Percentiles rank a stretch among this genome's conserved stretches.
Evolutionary conservation across 2,797 vertebrate genomes (phyloP).

Genomic region (Sebastes taczanowskii): DNA sequence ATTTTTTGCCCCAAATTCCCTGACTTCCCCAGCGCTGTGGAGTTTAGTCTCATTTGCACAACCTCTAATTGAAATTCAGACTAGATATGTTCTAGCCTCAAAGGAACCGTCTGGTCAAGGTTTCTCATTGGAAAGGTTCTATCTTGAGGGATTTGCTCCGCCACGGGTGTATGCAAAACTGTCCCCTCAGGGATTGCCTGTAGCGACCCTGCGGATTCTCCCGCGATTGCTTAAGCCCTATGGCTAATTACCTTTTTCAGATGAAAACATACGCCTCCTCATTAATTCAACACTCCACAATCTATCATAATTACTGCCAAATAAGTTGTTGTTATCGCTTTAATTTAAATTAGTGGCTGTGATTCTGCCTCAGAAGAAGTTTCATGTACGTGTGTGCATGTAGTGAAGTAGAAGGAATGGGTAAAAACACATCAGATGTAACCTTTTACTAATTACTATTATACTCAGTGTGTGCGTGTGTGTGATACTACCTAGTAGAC

Average conservation of each 20-base stretch:
- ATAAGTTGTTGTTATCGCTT: constrained; percentile 77
- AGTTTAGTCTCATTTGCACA: constrained; percentile 20
- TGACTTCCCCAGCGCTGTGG: neutral
- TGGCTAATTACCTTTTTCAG: constrained; percentile 78
- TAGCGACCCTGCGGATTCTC: constrained; percentile 65
- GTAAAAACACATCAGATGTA: neutral
- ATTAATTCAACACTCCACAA: constrained; percentile 72
- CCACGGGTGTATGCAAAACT: constrained; percentile 47
- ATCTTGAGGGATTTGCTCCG: constrained; percentile 44
- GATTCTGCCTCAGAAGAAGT: constrained; percentile 28
- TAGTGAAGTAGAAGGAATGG: neutral
- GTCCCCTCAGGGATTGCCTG: constrained; percentile 54
- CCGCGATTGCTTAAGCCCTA: constrained; percentile 55
- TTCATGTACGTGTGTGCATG: neutral
- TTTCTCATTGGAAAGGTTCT: constrained; percentile 55
- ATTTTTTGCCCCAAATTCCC: constrained; percentile 19
- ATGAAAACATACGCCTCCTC: constrained; percentile 77
- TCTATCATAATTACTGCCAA: constrained; percentile 81
- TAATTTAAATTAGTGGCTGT: constrained; percentile 70
- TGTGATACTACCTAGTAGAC: too few relatives aligned
- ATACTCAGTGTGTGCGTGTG: too few relatives aligned
- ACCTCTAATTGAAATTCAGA: constrained; percentile 60
- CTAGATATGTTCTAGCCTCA: constrained; percentile 31
- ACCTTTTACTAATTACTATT: neutral
- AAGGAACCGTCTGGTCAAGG: constrained; percentile 67